phyloP scores from a whole-genome alignment of 2,113 vertebrate genomes.

The Corapipo altera region DNA sequence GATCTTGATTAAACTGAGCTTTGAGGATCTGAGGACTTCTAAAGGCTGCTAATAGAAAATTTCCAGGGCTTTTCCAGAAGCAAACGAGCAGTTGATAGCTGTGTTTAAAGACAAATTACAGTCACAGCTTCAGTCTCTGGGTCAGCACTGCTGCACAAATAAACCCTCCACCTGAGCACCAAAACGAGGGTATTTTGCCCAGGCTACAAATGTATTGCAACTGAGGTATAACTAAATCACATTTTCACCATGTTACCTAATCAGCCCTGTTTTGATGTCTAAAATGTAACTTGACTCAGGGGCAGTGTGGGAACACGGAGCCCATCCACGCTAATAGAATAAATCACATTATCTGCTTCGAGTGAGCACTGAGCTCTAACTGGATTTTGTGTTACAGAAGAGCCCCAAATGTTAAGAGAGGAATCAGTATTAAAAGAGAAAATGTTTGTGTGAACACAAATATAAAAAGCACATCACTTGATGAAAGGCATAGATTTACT shows the following conservation, averaged over 20 bases:
- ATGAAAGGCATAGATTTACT: neutral
- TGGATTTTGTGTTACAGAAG: conserved; percentile 5
- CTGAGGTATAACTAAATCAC: neutral
- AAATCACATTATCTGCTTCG: conserved; percentile 24
- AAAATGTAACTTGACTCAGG: neutral
- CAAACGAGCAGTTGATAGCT: neutral
- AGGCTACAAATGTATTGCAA: neutral
- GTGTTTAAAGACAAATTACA: neutral
- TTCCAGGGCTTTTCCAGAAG: neutral
- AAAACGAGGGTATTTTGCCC: neutral
- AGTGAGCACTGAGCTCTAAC: neutral
- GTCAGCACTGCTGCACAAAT: neutral
- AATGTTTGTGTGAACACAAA: neutral
- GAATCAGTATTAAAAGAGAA: neutral
- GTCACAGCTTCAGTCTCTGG: neutral
- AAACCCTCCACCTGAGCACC: neutral
- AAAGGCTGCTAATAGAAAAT: neutral
- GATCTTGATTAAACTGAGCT: neutral
- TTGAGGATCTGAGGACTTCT: neutral
- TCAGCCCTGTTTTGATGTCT: neutral
- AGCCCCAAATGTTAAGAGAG: neutral
- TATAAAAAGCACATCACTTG: neutral
- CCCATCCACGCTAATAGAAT: neutral
- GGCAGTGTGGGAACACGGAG: neutral
- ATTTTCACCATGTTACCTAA: neutral